Percentiles rank a stretch among this genome's conserved stretches.
Evolutionary conservation across 1,140 invertebrate genomes (phyloP).

Genomic region (Dendrolimus punctatus): DNA sequence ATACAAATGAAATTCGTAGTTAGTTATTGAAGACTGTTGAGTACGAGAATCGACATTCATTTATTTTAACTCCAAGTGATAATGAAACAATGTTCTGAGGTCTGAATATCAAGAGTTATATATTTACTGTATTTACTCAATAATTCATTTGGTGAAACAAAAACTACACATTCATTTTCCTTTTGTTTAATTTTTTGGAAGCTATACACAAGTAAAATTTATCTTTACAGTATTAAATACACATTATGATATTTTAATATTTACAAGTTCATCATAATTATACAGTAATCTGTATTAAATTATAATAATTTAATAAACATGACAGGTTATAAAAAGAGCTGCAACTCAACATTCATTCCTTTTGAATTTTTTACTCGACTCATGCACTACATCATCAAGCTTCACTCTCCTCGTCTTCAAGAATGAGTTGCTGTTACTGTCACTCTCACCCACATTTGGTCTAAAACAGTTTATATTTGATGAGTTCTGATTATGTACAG

Average conservation of each 20-base stretch:
- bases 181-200: slow-evolving; percentile 45
- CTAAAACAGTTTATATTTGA: slow-evolving; percentile 59
- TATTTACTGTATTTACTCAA: too few species aligned
- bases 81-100: too few species aligned
- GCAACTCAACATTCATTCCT: slow-evolving; percentile 57
- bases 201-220: slow-evolving; percentile 50
- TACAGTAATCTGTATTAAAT: slow-evolving; percentile 54
- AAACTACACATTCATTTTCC: slow-evolving; percentile 41
- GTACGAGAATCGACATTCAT: too few species aligned
- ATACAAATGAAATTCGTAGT: too few species aligned
- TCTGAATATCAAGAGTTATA: too few species aligned
- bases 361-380: slow-evolving; percentile 63
- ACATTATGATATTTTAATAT: slow-evolving; percentile 60
- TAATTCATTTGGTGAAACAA: slow-evolving; percentile 8
- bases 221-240: slow-evolving; percentile 64
- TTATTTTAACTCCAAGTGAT: too few species aligned
- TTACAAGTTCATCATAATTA: slow-evolving; percentile 59
- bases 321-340: slow-evolving; percentile 41
- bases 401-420: slow-evolving; percentile 55
- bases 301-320: slow-evolving; percentile 63
- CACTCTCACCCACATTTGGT: slow-evolving; percentile 54
- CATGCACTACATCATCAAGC: slow-evolving; percentile 52
- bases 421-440: slow-evolving; percentile 42
- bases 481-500: slow-evolving; percentile 67
- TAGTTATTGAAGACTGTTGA: too few species aligned